Evolutionary conservation across 1,140 invertebrate genomes (phyloP), one percentile per base, ranked within the genome.

Genomic region (Pararge aegeria): DNA sequence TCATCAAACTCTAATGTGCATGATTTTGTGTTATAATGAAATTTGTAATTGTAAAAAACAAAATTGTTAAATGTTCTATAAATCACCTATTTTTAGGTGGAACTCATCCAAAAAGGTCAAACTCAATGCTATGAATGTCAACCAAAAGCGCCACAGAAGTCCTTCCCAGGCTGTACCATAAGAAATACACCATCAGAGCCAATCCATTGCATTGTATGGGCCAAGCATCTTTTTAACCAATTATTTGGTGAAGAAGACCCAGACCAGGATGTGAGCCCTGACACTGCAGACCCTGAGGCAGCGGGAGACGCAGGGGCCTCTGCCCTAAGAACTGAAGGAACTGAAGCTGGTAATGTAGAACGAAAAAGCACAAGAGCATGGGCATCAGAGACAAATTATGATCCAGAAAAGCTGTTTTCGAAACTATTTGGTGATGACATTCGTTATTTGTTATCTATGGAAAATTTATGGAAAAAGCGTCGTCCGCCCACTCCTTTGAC

Each of bases 201-300:
- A 0, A 98, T 99, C 70, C 99, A 99, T 89, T 99, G 99, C 82
- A 98, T 99, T 73, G 97, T 99, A 2, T 99, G 99, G 99, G 96
- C 98, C 0, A 99, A 99, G 87, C 97, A 99, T 93, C 92, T 99
- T 12, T 99, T 99, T 83, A 99, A 99, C 91, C 99, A 99, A 90
- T 91, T 99, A 2, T 99, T 99, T 93, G 99, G 98, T 1, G 97
- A 99, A 90, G 95, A 94, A 60, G 96, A 98, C 90, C 94, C 96
- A 0, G 98, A 99, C 91, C 96, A 99, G 84, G 98, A 99, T 91
- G 98, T 99, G 0, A 99, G 98, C 15, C 98, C 98, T 0, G 98
- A 99, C 82, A 95, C 96, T 13, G 96, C 95, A 59, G 98, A 99
- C 91, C 97, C 97, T 49, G 97, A 99, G 89, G 92, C 92, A 2